Evolutionary conservation across 2,888 invertebrate genomes (phyloP), one percentile per base, ranked within the genome.

Genomic region (Cryptocheilus praepositus): DNA sequence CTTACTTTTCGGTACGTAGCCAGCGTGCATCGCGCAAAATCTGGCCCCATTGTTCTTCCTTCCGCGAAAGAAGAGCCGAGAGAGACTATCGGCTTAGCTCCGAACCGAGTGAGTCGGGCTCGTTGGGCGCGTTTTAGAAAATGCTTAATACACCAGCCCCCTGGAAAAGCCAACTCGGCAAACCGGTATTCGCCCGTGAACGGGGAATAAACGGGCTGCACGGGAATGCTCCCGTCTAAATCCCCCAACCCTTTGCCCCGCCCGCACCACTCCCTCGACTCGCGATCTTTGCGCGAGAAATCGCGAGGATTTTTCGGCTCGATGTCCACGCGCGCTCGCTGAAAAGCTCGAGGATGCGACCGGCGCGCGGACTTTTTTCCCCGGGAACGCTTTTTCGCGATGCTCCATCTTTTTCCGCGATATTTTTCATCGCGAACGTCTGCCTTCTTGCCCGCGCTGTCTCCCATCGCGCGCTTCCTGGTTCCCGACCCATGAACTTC

Each of bases 11-110:
- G 52, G 52, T 15, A 36, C 18, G 56, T 21, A 56, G 11, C 56
- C 56, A 56, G 45, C 36, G 36, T 36, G 36, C 60, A 74, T 77
- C 74, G 73, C 73, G 74, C 61, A 61, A 74, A 81, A 80, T 81
- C 77, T 79, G 64, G 36, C 61, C 67, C 69, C 66, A 76, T 81
- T 81, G 81, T 79, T 78, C 76, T 71, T 64, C 67, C 69, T 78
- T 72, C 59, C 61, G 52, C 70, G 64, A 73, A 73, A 64, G 67
- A 73, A 67, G 59, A 57, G 52, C 44, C 53, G 67, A 62, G 53
- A 75, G 62, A 57, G 75, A 72, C 75, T 77, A 77, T 77, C 79
- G 79, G 79, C 77, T 77, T 77, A 77, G 64, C 73, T 68, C 49
- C 49, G 49, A 16, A 18, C 5, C 49, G 49, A 18, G 25, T 25